Percentiles rank a stretch among this genome's conserved stretches.
Conservation (phyloP, 53 echinoderm and acorn worm genomes). For the Luidia sarsii region DNA sequence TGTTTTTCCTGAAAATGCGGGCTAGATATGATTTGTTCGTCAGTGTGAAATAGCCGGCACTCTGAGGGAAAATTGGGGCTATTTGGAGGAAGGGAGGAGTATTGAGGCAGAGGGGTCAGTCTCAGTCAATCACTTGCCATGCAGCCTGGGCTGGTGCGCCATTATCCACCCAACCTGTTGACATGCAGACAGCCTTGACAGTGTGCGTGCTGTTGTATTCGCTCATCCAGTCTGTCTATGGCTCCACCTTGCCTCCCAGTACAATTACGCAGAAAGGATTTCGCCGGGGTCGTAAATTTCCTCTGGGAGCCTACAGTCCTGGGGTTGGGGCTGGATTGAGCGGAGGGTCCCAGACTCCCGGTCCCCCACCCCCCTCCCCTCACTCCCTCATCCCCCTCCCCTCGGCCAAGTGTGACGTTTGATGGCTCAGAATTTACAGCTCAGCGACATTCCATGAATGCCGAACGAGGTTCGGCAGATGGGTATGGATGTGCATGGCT, state of each 20-base stretch:
- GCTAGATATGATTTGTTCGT: too few relatives aligned
- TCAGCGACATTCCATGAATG: constrained; percentile 37
- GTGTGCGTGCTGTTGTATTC: constrained; percentile 37
- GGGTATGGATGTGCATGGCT: constrained; percentile 26
- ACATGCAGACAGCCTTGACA: constrained; percentile 20
- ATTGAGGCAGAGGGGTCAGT: neutral
- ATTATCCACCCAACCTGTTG: constrained; percentile 34
- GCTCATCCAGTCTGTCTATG: constrained; percentile 7
- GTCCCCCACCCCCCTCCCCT: too few relatives aligned
- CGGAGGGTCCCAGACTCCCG: too few relatives aligned
- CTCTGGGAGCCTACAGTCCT: too few relatives aligned
- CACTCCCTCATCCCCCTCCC: too few relatives aligned
- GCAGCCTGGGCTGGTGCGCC: neutral
- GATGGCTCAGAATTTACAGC: constrained; percentile 36
- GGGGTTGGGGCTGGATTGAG: neutral
- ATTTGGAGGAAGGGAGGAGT: neutral
- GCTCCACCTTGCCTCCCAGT: too few relatives aligned
- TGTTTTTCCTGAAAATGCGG: too few relatives aligned
- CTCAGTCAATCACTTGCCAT: constrained; percentile 27
- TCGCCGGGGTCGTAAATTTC: too few relatives aligned
- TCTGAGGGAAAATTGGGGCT: constrained; percentile 21
- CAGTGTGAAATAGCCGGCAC: too few relatives aligned
- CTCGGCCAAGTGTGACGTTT: constrained; percentile 44
- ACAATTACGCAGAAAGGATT: too few relatives aligned
- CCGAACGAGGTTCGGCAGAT: constrained; percentile 12